Evolutionary conservation across 2,113 vertebrate genomes (phyloP).

Genomic region (Riparia riparia): DNA sequence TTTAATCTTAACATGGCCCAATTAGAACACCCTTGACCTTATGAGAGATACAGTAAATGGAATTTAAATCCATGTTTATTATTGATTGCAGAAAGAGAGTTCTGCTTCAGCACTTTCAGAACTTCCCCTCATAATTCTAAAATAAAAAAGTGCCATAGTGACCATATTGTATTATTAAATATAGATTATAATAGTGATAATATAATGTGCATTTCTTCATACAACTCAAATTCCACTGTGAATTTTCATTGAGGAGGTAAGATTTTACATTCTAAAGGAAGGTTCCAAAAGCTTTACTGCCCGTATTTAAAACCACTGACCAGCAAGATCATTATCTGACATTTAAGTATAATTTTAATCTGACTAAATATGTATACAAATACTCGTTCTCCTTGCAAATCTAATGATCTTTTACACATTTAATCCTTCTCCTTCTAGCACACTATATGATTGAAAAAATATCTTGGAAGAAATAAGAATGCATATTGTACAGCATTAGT

Average conservation of each 20-base stretch:
- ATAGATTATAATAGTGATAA: neutral
- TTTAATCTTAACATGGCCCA: neutral
- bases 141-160: neutral
- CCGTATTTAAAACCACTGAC: neutral
- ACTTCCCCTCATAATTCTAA: neutral
- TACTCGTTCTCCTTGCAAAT: neutral
- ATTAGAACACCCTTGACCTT: neutral
- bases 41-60: neutral
- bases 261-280: neutral
- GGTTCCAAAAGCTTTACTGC: neutral
- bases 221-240: neutral
- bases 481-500: neutral
- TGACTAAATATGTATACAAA: neutral
- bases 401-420: neutral
- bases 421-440: neutral
- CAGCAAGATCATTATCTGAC: neutral
- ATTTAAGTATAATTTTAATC: neutral
- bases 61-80: conserved; percentile 1
- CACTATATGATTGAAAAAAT: neutral
- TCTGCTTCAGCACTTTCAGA: neutral
- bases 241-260: neutral
- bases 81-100: neutral
- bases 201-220: neutral
- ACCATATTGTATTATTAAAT: neutral
- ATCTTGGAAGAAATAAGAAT: neutral